These are phyloP conservation scores for Nomada goodeniana DNA, from an alignment of 2,888 invertebrate species.

Conservation along the genomic window DNA sequence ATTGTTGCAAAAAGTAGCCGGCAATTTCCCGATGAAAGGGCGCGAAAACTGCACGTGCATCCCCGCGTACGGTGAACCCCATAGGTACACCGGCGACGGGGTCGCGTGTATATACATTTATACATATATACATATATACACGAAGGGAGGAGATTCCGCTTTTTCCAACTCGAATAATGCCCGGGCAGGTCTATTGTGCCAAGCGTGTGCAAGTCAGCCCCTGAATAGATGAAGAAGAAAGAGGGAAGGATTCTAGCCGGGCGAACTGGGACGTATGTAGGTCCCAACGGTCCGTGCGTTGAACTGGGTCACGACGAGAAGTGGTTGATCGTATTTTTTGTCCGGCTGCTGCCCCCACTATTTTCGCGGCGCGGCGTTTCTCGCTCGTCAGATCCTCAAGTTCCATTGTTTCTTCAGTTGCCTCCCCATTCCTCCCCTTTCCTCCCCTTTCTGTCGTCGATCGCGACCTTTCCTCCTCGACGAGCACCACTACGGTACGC, in stretches of 20 bases:
- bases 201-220: conserved; percentile 73
- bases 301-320: conserved; percentile 80
- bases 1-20: conserved; percentile 61
- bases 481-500: conserved; percentile 14
- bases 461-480: conserved; percentile 55
- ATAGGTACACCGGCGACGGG: conserved; percentile 25
- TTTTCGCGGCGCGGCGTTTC: conserved; percentile 33
- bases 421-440: conserved; percentile 24
- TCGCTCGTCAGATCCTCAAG: conserved; percentile 44
- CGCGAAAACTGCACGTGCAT: conserved; percentile 49
- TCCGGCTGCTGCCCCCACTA: conserved; percentile 14
- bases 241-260: conserved; percentile 38
- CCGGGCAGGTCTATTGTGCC: conserved; percentile 71
- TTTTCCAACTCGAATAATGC: conserved; percentile 70
- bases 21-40: conserved; percentile 63
- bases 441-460: conserved; percentile 18
- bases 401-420: conserved; percentile 49
- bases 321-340: conserved; percentile 75
- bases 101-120: not conserved
- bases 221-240: conserved; percentile 63
- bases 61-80: conserved; percentile 33
- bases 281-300: conserved; percentile 72
- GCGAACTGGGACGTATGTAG: conserved; percentile 61
- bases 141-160: conserved; percentile 53
- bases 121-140: too few relatives aligned